A percentile compares a stretch with the other conserved stretches of the same genome.
These are phyloP conservation scores for Scelioninae gen. 2 DNA, from an alignment of 2,888 invertebrate genomes.

Conservation along the genomic window DNA sequence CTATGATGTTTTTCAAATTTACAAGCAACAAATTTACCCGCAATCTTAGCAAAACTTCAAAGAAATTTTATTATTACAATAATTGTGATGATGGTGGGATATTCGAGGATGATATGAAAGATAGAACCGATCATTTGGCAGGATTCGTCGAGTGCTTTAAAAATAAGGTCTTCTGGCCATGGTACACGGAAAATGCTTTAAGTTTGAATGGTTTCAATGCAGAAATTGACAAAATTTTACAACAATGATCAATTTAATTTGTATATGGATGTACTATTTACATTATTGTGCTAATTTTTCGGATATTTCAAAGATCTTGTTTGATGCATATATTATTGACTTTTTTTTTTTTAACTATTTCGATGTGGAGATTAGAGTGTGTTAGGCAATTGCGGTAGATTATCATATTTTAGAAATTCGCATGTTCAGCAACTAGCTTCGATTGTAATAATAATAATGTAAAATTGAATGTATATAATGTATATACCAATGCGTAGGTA, in stretches of 20 bases:
- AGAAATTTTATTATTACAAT: constrained; percentile 31
- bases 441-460: too few species aligned
- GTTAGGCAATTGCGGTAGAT: too few species aligned
- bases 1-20: constrained; percentile 43
- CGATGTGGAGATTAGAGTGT: too few species aligned
- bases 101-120: constrained; percentile 23
- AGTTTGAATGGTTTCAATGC: constrained; percentile 12
- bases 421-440: not conserved
- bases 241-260: too few species aligned
- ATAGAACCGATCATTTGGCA: constrained; percentile 20
- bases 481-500: too few species aligned
- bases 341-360: not conserved
- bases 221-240: too few species aligned
- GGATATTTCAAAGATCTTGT: too few species aligned
- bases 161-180: constrained; percentile 8
- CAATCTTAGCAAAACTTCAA: constrained; percentile 7
- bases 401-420: too few species aligned
- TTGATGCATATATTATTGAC: not conserved
- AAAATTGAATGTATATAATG: too few species aligned
- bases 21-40: constrained; percentile 5
- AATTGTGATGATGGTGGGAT: not conserved
- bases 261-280: too few species aligned
- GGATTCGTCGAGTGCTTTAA: constrained; percentile 15
- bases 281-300: too few species aligned
- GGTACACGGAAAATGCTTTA: constrained; percentile 1